A percentile compares a stretch with the other conserved stretches of the same genome.
Conservation (phyloP, 2,113 vertebrate genomes). For the Aspiorhynchus laticeps region DNA sequence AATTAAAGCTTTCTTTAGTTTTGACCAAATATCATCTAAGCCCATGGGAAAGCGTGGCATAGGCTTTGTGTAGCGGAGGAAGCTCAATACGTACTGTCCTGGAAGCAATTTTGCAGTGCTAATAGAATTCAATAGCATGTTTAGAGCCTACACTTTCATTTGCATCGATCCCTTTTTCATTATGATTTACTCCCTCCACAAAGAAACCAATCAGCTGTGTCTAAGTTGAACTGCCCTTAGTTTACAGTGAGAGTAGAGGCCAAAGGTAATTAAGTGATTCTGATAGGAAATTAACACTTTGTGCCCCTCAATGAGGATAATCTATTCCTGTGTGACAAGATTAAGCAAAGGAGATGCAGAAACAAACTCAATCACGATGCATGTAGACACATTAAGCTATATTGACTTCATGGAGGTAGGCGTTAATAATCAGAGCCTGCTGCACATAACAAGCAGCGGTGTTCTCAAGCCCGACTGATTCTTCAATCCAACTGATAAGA, state of each 20-base stretch:
- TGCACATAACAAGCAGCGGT: background rate
- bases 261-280: conserved; percentile 56
- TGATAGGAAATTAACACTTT: conserved; percentile 58
- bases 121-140: conserved; percentile 63
- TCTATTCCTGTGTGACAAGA: conserved; percentile 54
- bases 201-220: conserved; percentile 56
- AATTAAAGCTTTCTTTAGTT: conserved; percentile 38
- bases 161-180: conserved; percentile 57
- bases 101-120: conserved; percentile 58
- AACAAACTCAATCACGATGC: conserved; percentile 24
- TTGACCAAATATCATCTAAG: conserved; percentile 28
- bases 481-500: background rate
- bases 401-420: conserved; percentile 39
- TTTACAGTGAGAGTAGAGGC: conserved; percentile 46
- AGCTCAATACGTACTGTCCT: conserved; percentile 53
- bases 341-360: conserved; percentile 49
- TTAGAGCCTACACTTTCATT: conserved; percentile 60
- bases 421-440: background rate
- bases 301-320: conserved; percentile 46
- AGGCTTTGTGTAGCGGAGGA: conserved; percentile 31
- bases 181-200: conserved; percentile 52
- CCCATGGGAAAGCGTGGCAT: background rate
- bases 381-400: conserved; percentile 28
- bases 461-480: background rate
- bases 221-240: conserved; percentile 45